A percentile compares a stretch with the other conserved stretches of the same genome.
phyloP scores from a whole-genome alignment of 2,113 vertebrate genomes.

The Apistogramma diplotaenia region DNA sequence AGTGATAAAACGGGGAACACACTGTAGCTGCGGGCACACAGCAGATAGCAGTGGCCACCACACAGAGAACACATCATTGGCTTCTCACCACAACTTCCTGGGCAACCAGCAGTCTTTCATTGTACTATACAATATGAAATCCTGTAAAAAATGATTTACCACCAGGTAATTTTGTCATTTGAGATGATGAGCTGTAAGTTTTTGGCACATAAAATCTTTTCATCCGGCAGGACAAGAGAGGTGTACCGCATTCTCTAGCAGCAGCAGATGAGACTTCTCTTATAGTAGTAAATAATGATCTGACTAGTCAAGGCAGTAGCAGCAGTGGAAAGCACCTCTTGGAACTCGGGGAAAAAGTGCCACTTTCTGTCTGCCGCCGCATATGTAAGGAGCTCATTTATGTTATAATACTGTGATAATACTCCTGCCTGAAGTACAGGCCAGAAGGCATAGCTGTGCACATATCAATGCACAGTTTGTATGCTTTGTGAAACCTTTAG shows the following conservation, averaged over 20 bases:
- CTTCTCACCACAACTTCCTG: constrained; percentile 26
- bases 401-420: background rate
- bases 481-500: background rate
- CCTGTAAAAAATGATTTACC: background rate
- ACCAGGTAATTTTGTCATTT: background rate
- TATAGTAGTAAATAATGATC: background rate
- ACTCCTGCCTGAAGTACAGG: background rate
- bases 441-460: background rate
- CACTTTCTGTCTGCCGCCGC: background rate
- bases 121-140: constrained; percentile 26
- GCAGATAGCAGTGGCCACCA: constrained; percentile 50
- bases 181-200: constrained; percentile 11
- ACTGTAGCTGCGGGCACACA: constrained; percentile 56
- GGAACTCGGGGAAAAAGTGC: background rate
- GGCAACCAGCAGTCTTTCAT: background rate
- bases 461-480: background rate
- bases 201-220: background rate
- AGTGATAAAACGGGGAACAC: constrained; percentile 68
- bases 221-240: background rate
- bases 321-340: background rate
- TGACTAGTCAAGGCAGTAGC: background rate
- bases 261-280: background rate
- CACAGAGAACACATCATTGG: constrained; percentile 28
- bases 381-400: background rate
- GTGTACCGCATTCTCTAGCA: background rate